A percentile compares a stretch with the other conserved stretches of the same genome.
Conservation (phyloP, 2,113 vertebrate genomes). For the Bos javanicus region DNA sequence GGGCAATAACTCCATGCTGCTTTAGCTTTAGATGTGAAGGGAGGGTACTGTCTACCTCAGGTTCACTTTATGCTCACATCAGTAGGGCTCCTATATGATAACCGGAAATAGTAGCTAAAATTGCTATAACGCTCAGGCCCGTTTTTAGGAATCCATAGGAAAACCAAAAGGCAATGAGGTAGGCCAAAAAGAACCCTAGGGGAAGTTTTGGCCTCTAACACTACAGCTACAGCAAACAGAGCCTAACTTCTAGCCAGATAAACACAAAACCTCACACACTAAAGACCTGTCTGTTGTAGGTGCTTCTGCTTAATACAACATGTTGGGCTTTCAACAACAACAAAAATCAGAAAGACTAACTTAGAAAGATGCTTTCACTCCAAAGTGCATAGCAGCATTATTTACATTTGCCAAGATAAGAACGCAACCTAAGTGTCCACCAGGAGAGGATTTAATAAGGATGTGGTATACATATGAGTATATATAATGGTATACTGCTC, state of each 20-base stretch:
- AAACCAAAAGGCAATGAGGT: neutral
- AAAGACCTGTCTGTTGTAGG: neutral
- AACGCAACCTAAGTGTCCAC: neutral
- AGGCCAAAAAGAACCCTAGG: neutral
- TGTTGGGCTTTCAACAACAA: neutral
- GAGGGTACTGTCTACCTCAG: neutral
- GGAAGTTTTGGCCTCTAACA: neutral
- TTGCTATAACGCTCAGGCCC: neutral
- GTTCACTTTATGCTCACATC: neutral
- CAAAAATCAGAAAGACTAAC: neutral
- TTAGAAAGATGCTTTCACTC: neutral
- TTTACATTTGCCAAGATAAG: neutral
- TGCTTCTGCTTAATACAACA: neutral
- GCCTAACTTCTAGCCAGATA: neutral
- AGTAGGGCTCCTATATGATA: neutral
- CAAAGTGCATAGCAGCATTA: neutral
- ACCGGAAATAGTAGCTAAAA: fast-evolving
- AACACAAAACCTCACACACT: neutral
- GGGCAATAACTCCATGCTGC: neutral
- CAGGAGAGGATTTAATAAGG: neutral
- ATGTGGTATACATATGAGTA: neutral
- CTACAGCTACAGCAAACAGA: neutral
- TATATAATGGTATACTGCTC: neutral
- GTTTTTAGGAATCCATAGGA: neutral
- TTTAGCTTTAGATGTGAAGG: neutral